Conservation (phyloP, 2,888 invertebrate genomes). For the Eristalis arbustorum region DNA sequence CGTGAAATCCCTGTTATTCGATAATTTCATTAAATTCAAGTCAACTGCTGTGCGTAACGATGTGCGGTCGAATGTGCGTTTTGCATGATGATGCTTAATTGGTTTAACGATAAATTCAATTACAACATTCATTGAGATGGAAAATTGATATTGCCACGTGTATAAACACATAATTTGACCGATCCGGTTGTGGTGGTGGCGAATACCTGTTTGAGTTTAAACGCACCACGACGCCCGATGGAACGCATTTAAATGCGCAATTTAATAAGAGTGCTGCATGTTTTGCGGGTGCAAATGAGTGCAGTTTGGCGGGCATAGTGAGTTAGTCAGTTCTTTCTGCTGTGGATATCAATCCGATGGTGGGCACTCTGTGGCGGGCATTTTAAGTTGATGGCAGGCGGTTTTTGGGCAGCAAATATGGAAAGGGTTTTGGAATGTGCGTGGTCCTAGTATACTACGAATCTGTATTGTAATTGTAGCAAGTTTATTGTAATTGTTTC, state of each 20-base stretch:
- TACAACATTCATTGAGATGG: slow-evolving; percentile 66
- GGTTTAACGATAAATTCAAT: slow-evolving; percentile 70
- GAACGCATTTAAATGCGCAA: background rate
- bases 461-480: no score
- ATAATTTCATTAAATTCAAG: slow-evolving; percentile 64
- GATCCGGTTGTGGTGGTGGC: slow-evolving; percentile 14
- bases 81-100: slow-evolving; percentile 66
- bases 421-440: no score
- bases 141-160: slow-evolving; percentile 70
- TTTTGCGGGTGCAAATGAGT: background rate
- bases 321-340: no score
- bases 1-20: slow-evolving; percentile 44
- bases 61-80: slow-evolving; percentile 59
- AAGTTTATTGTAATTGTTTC: no score
- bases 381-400: no score
- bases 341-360: no score
- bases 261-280: background rate
- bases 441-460: no score
- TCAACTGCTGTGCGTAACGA: slow-evolving; percentile 51
- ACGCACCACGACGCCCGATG: background rate
- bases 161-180: slow-evolving; percentile 42
- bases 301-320: background rate
- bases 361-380: no score
- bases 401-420: no score
- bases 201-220: slow-evolving; percentile 30